Percentiles rank a stretch among this genome's conserved stretches.
phyloP scores from a whole-genome alignment of 1,140 invertebrate genomes.

The Drosophila lacteicornis region DNA sequence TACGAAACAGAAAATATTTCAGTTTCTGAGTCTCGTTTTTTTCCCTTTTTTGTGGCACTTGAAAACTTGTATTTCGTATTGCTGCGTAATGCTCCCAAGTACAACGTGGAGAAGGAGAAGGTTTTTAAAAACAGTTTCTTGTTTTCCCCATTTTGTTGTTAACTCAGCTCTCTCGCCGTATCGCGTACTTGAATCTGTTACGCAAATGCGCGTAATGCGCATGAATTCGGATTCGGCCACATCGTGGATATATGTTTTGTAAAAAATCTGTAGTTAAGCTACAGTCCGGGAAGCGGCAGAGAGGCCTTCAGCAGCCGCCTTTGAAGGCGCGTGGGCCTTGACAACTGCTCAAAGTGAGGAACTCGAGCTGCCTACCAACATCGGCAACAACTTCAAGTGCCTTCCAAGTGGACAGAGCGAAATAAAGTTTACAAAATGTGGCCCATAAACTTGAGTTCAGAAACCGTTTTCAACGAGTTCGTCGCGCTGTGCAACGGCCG shows the following conservation, averaged over 20 bases:
- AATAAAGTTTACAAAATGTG: slow-evolving; percentile 72
- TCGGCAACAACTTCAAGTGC: slow-evolving; percentile 46
- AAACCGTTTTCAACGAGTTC: slow-evolving; percentile 31
- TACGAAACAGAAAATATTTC: slow-evolving; percentile 67
- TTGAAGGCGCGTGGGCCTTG: slow-evolving; percentile 73
- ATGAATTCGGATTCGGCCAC: slow-evolving; percentile 57
- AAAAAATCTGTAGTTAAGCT: slow-evolving; percentile 11
- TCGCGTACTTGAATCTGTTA: slow-evolving; percentile 82
- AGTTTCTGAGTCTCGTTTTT: slow-evolving; percentile 35
- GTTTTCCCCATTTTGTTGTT: slow-evolving; percentile 28
- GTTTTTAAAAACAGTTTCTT: slow-evolving; percentile 66
- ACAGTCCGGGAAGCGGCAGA: slow-evolving; percentile 16
- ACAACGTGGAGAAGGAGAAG: slow-evolving; percentile 38
- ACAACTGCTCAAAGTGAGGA: slow-evolving; percentile 59
- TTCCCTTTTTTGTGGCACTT: slow-evolving; percentile 57
- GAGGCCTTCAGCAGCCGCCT: slow-evolving; percentile 54
- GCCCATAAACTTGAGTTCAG: slow-evolving; percentile 60
- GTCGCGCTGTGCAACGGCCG: slow-evolving; percentile 20
- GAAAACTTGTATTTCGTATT: slow-evolving; percentile 74
- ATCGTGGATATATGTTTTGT: slow-evolving; percentile 3
- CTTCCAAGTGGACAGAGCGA: slow-evolving; percentile 61
- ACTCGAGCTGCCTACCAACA: slow-evolving; percentile 60
- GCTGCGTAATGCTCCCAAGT: slow-evolving; percentile 68
- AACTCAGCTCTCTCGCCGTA: slow-evolving; percentile 35
- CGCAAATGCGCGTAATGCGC: slow-evolving; percentile 82